Percentiles rank a stretch among this genome's conserved stretches.
Evolutionary conservation across 2,797 vertebrate species (phyloP).

Genomic region (Babyrousa celebensis): DNA sequence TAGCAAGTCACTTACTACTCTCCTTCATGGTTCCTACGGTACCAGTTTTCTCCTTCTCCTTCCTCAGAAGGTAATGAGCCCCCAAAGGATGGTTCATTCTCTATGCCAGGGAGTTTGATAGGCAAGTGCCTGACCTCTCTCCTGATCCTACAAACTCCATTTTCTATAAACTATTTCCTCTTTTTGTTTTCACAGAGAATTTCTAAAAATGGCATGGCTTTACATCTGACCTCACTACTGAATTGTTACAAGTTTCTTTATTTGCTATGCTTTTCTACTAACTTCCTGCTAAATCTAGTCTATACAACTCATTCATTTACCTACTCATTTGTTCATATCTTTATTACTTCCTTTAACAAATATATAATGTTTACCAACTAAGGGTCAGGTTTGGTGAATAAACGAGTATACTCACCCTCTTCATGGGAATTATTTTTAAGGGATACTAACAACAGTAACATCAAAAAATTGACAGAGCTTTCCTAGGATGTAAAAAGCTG

Average conservation of each 20-base stretch:
- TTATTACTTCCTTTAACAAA: neutral
- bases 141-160: neutral
- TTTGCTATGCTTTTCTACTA: neutral
- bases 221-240: neutral
- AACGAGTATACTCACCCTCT: neutral
- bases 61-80: neutral
- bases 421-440: conserved; percentile 1
- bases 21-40: neutral
- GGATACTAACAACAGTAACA: neutral
- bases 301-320: neutral
- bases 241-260: neutral
- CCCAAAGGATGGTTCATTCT: neutral
- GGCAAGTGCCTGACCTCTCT: neutral
- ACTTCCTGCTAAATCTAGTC: neutral
- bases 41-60: neutral
- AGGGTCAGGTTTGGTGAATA: neutral
- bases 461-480: neutral
- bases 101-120: neutral
- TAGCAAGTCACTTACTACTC: neutral
- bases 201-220: neutral
- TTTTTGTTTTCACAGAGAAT: neutral
- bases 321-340: neutral
- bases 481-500: neutral
- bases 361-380: neutral
- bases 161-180: neutral